Base-by-base conservation (phyloP, 2,888 invertebrate species). In the Chalcosyrphus nemorum region DNA sequence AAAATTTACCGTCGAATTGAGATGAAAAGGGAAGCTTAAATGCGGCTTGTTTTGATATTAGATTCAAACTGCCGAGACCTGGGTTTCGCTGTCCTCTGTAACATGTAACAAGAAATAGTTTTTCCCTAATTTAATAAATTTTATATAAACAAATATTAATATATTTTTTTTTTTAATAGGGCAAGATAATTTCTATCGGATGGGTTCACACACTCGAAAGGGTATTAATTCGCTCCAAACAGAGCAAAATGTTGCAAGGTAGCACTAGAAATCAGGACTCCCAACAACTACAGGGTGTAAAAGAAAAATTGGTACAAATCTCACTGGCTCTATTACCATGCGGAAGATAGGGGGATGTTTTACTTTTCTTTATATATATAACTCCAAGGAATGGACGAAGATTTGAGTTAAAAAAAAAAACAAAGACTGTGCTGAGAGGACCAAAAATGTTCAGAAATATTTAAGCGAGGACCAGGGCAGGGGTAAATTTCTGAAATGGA, bases 21-120 rank as follows among this genome's bases (percentile, higher is more conserved):
- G n/a, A n/a, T n/a, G n/a, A n/a, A n/a, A n/a, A n/a, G n/a, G n/a
- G n/a, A n/a, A n/a, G n/a, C n/a, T n/a, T n/a, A n/a, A n/a, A n/a
- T n/a, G n/a, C n/a, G n/a, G n/a, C n/a, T n/a, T n/a, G n/a, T n/a
- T n/a, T n/a, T n/a, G n/a, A n/a, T n/a, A n/a, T n/a, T n/a, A n/a
- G 24, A 24, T 24, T 65, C 65, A 81, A 0, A 81, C 81, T 4
- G 81, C 81, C 0, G 81, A 81, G 1, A 81, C 81, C 24, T 81
- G 81, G 0, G 76, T 59, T 52, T 65, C 76, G 2, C 56, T 43
- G 19, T 81, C 81, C 13, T 81, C 81, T 81, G 65, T 13, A 81
- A 70, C 9, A 9, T 43, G 13, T 9, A 11, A 43, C 32, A 11
- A 43, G 21, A 47, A 32, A 9, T 47, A 24, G 7, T 29, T 29